Base-by-base conservation (phyloP, 2,797 vertebrate species). In the Argyrosomus regius region DNA sequence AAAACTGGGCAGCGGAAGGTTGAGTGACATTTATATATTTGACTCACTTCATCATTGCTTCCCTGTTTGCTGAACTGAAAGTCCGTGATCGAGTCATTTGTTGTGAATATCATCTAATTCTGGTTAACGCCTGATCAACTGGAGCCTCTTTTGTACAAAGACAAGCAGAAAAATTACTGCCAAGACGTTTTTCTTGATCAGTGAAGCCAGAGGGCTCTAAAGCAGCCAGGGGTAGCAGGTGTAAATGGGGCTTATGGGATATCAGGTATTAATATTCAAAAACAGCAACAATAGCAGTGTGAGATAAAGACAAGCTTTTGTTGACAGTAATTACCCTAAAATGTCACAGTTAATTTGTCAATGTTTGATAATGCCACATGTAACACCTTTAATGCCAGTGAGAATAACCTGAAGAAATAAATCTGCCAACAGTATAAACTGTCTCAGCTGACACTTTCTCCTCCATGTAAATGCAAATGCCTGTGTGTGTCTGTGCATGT, bases 271-370 rank as follows among this genome's bases (percentile, higher is more conserved):
- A 41, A 58, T 65, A 63, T 81, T 82, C 18, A 54, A 52, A 52
- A 43, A 61, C 75, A 83, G 56, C 68, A 82, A 52, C 75, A 57
- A 6, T 10, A 57, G 24, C 18, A 52, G 14, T 45, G 61, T 70
- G 58, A 65, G 59, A 77, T 83, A 74, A 69, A 81, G 13, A 48
- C 35, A 28, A n/a, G 9, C 56, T 67, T 58, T 81, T 82, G 58
- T 78, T 81, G 56, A 71, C 64, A 65, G 45, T 82, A 50, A 78
- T 73, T 80, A 74, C n/a, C 67, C 20, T 57, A 66, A 80, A 84
- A 72, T 82, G 41, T 82, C 74, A 68, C 39, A 31, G 35, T 70
- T 77, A 20, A 80, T 85, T 71, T 73, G 43, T 54, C 59, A 45
- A 17, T 43, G 52, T 77, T 75, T 79, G 53, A 60, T 58, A 56